phyloP scores from a whole-genome alignment of 2,797 vertebrate genomes.

The Taeniopygia guttata region DNA sequence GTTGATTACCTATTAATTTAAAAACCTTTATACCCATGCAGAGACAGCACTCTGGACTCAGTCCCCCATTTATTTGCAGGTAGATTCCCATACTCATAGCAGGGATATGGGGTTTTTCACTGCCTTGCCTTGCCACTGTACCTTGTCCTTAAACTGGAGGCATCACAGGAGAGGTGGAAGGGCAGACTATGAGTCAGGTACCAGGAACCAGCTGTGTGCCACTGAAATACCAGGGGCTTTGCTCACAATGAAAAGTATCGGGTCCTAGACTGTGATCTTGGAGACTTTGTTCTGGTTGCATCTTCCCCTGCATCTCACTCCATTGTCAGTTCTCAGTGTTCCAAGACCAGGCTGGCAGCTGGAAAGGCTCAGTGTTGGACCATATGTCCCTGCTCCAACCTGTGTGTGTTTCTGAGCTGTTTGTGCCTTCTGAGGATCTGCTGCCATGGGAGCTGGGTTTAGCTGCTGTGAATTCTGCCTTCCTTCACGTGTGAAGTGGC shows the following conservation, averaged over 20 bases:
- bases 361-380: background rate
- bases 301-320: background rate
- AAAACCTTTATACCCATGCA: background rate
- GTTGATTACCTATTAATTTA: background rate
- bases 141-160: background rate
- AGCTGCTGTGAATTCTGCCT: background rate
- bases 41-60: background rate
- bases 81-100: background rate
- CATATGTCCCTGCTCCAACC: accelerated
- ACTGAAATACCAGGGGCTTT: background rate
- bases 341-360: background rate
- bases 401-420: background rate
- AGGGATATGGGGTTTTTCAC: accelerated
- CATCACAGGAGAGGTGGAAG: background rate
- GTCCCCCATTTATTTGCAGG: background rate
- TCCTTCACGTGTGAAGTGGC: background rate
- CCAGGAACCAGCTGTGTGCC: background rate
- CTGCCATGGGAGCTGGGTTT: background rate
- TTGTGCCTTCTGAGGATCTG: background rate
- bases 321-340: background rate
- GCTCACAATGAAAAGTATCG: background rate
- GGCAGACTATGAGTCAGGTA: background rate
- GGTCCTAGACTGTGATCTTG: background rate
- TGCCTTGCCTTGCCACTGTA: background rate
- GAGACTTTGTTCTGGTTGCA: background rate